Conservation (phyloP, 2,113 vertebrate species). For the Rhinoderma darwinii region DNA sequence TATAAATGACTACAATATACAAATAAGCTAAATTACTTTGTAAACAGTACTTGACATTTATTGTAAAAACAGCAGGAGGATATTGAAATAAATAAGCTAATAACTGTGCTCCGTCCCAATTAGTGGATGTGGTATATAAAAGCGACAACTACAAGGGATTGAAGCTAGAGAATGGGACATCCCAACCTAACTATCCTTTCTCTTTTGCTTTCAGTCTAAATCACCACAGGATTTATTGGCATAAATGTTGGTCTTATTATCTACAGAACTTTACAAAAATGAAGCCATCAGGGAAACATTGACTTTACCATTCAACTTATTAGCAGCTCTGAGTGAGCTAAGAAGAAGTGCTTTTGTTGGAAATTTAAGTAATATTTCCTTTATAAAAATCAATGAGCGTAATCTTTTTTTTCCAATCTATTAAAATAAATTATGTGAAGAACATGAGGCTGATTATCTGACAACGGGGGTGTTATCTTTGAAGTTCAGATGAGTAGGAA, state of each 20-base stretch:
- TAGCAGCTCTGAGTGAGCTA: constrained; percentile 31
- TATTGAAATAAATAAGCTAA: not conserved
- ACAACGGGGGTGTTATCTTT: constrained; percentile 57
- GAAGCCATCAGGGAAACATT: constrained; percentile 36
- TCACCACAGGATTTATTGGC: constrained; percentile 6
- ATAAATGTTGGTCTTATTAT: constrained; percentile 24
- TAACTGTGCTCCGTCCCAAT: not conserved
- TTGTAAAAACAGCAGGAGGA: not conserved
- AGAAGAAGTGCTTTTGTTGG: constrained; percentile 46
- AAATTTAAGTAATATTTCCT: constrained; percentile 54
- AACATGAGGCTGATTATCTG: constrained; percentile 57
- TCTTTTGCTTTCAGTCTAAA: not conserved
- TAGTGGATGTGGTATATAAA: not conserved
- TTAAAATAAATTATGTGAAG: constrained; percentile 55
- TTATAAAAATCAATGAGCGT: constrained; percentile 56
- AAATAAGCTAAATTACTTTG: not conserved
- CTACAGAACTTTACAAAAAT: constrained; percentile 45
- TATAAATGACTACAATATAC: not conserved
- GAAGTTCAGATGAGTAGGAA: constrained; percentile 48
- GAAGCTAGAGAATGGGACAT: constrained; percentile 6
- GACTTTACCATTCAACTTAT: constrained; percentile 50
- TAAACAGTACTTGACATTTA: not conserved
- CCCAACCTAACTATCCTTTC: not conserved
- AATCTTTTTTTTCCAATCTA: constrained; percentile 57
- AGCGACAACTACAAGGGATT: not conserved